Percentiles rank a stretch among this genome's conserved stretches.
Evolutionary conservation across 2,113 vertebrate species (phyloP).

Genomic region (Butorides virescens): DNA sequence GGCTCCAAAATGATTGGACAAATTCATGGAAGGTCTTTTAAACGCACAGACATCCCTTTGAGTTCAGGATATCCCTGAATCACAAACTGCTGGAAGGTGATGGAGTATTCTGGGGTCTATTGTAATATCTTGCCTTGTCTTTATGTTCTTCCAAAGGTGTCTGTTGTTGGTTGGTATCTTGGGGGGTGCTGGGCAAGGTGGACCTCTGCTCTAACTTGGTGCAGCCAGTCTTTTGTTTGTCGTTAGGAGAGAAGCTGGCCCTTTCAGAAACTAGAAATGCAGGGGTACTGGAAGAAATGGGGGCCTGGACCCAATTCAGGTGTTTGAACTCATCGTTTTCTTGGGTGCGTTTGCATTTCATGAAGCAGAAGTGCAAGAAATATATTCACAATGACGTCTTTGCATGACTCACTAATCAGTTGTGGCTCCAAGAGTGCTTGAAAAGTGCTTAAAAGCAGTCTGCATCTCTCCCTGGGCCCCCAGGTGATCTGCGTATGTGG

Average conservation of each 20-base stretch:
- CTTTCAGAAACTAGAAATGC: background rate
- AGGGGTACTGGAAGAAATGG: background rate
- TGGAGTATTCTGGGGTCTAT: background rate
- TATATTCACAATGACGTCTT: background rate
- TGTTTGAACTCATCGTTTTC: background rate
- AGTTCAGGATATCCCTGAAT: background rate
- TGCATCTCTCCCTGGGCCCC: background rate
- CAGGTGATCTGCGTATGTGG: background rate
- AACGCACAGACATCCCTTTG: background rate
- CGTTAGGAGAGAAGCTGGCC: background rate
- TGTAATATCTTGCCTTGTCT: background rate
- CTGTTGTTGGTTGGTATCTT: background rate
- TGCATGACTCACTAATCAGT: constrained; percentile 36
- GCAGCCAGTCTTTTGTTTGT: background rate
- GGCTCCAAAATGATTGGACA: background rate
- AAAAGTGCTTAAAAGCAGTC: background rate
- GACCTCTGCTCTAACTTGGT: background rate
- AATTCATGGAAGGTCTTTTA: background rate
- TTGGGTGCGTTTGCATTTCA: background rate
- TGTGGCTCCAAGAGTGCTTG: constrained; percentile 16
- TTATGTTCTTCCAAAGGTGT: background rate
- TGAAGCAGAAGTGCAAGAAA: constrained; percentile 21
- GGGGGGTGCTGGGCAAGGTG: background rate
- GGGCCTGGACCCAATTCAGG: background rate
- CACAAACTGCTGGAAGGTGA: background rate